Base-by-base conservation (phyloP, 1,140 invertebrate species). In the Phenacoccus solenopsis region DNA sequence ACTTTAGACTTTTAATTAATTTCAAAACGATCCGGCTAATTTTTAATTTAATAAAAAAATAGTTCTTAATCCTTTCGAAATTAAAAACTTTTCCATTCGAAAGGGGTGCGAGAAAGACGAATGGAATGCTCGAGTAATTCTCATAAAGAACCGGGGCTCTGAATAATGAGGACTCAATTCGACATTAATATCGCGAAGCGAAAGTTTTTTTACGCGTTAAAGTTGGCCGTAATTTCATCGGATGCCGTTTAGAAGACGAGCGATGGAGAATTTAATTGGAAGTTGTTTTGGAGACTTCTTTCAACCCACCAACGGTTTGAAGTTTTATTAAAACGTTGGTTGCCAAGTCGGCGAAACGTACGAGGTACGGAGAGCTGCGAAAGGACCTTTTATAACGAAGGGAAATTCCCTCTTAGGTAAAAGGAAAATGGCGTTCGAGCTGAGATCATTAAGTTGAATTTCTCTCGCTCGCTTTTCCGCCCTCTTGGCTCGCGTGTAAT, bases 151-250 rank as follows among this genome's bases (percentile, higher is more conserved):
- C 10, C 25, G 25, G 59, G 59, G 59, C 25, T 64, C 59, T 64
- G 59, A 64, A 64, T 64, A 64, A 64, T 64, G 59, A 64, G 59
- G 25, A 64, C 59, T 64, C 59, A 64, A 64, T 64, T 64, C 59
- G 22, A 64, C 59, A 64, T 64, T 64, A 64, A 64, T 64, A 16
- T 64, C 20, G 22, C 59, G 25, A 27, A 64, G 10, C 13, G 25
- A 64, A 59, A 9, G 2, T 64, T 64, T 64, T 64, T 64, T 16
- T 64, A 25, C 59, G 20, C 59, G 22, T 20, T 16, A 64, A 64
- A 24, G 59, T 64, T 10, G 22, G 22, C 25, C 59, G 59, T 64
- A 49, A 49, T 49, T 49, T 64, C 25, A 25, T 64, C 10, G 20
- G 21, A 16, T 16, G 21, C 25, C 59, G 59, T 64, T 64, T 64